Evolutionary conservation across 2,113 vertebrate genomes (phyloP), one percentile per base, ranked within the genome.

Genomic region (Bostrychus sinensis): DNA sequence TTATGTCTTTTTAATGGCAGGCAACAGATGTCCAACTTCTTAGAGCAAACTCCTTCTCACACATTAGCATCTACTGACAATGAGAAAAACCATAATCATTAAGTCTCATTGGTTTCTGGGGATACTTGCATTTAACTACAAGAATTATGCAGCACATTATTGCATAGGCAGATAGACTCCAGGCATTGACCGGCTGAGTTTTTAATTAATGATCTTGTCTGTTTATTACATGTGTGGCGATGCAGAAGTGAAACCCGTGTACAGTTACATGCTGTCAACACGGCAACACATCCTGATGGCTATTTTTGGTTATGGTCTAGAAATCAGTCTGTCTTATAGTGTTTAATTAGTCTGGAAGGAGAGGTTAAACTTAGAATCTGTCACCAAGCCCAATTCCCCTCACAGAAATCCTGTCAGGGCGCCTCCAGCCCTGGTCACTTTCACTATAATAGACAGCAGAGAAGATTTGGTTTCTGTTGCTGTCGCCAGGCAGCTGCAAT

Each of bases 401-500:
- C 26, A 36, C 62, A 61, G 72, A 77, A 62, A 66, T 45, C 32
- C 62, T 67, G 63, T 73, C 65, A 36, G 41, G 41, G 46, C 50
- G 68, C 69, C 64, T 37, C 11, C 60, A 59, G 62, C 34, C 56
- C 66, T 77, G 79, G 70, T 82, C 58, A 73, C 66, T 81, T 75
- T 79, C 78, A 78, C 77, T 67, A 68, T 74, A 71, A 58, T 45
- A 65, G 81, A 84, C 72, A 66, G 70, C 78, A 65, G 58, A 77
- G 63, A 70, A 78, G 68, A 79, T 86, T 77, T 82, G 76, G 70
- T 78, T 75, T 72, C 66, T 78, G 77, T 72, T 73, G 77, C 71
- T 75, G 77, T 81, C 72, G 64, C 84, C 64, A 70, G 75, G 78
- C 82, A 73, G 76, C 80, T 65, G 71, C 75, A 84, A 78, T 78